Evolutionary conservation across 2,113 vertebrate genomes (phyloP), one percentile per base, ranked within the genome.

Genomic region (Sylvilagus bachmani): DNA sequence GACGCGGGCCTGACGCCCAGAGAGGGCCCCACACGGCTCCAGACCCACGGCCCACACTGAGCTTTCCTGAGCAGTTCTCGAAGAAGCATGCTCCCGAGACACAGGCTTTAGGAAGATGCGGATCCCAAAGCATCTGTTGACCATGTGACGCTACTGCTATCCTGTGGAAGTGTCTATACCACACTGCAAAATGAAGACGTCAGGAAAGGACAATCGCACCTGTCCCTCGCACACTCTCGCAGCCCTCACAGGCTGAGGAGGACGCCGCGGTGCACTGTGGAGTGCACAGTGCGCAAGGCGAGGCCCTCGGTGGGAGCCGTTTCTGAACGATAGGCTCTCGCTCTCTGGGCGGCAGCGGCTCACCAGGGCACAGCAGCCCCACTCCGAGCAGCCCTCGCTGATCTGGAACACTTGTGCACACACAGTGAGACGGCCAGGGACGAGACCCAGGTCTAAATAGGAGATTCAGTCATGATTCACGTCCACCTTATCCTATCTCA

Each of bases 1-100:
- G 17, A 7, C 1, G 17, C 1, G 2, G 1, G n/a, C 2, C 17
- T 2, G 0, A 44, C 8, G 3, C 3, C 14, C 1, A 36, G 33
- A 27, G 51, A 16, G 33, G 29, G 10, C 17, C 13, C 13, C 3
- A 3, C n/a, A 19, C 1, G 17, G 53, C 0, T 6, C 11, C 17
- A 0, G 44, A 44, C 10, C 53, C 4, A 9, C 0, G 1, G 8
- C 33, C n/a, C 4, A 13, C 5, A 3, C n/a, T 14, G 14, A 13
- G 49, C 70, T 51, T 44, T 5, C 19, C 49, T 21, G 24, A 55
- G 51, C 61, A 62, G 69, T 11, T 51, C 70, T 9, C 10, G 53
- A 36, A 49, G 17, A 51, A 22, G 10, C 21, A 9, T 3, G 19
- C 19, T 4, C 24, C 24, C 11, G 55, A 12, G 2, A 10, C 3